Evolutionary conservation across 1,140 invertebrate species (phyloP), one percentile per base, ranked within the genome.

Genomic region (Ladona fulva): DNA sequence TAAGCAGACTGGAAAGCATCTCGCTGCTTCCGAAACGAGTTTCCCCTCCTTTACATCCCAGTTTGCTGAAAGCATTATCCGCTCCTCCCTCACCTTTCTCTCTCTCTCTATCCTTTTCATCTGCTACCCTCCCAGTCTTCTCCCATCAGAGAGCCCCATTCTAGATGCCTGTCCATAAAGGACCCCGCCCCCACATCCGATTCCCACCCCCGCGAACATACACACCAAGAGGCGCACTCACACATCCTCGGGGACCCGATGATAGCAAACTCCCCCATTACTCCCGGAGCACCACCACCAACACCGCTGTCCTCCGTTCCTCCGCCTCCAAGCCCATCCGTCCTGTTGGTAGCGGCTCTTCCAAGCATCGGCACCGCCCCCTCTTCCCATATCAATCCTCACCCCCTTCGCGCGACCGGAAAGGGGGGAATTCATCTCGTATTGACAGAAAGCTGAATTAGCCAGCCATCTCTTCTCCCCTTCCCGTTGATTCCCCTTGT

Each of bases 1-100:
- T 66, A 66, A 66, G 52, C 52, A 66, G 52, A 66, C 52, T 66
- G 52, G 52, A 66, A 66, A 66, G 52, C 52, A 66, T 66, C n/a
- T 22, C 52, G 52, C 52, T 6, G 16, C 52, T 3, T 66, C n/a
- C 3, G 52, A 66, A 6, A 66, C 14, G 16, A 66, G 3, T 66
- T 12, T 66, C 12, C 52, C 52, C 52, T n/a, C 52, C 14, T 66
- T 66, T 66, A 66, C 12, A 12, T 66, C 3, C n/a, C 44, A 10
- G 14, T 66, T 66, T 66, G 52, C 52, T 66, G 52, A 66, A 66
- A 66, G 52, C 52, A 66, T 66, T 66, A 66, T 66, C 52, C 52
- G 1, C 52, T 66, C 44, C 52, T 22, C n/a, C 52, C 14, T 22
- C 14, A 66, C n/a, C 52, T 22, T 22, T 66, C n/a, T 22, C n/a